Percentiles rank a stretch among this genome's conserved stretches.
Evolutionary conservation across 1,140 invertebrate species (phyloP).

Genomic region (Calephelis nemesis): DNA sequence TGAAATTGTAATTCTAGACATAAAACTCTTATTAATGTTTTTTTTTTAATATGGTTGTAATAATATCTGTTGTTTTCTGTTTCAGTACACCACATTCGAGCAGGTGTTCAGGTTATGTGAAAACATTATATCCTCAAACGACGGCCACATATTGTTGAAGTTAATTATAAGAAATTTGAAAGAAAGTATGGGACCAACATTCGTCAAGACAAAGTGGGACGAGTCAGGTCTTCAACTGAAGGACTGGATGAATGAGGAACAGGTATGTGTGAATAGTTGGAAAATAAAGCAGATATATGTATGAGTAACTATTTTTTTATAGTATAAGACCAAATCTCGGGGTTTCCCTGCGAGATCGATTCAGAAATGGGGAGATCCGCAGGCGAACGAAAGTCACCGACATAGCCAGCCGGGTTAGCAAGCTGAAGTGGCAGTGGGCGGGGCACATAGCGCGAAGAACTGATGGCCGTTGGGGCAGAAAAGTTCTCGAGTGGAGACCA

Average conservation of each 20-base stretch:
- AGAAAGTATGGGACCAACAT: slow-evolving; percentile 79
- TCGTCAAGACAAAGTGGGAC: slow-evolving; percentile 80
- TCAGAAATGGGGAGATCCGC: too few species aligned
- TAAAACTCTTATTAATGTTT: background rate
- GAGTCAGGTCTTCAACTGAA: slow-evolving; percentile 79
- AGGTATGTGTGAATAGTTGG: slow-evolving; percentile 47
- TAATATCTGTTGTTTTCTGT: slow-evolving; percentile 31
- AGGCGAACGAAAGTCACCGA: too few species aligned
- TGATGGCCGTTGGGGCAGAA: too few species aligned
- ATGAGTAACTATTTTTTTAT: background rate
- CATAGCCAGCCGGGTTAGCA: too few species aligned
- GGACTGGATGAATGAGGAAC: slow-evolving; percentile 78
- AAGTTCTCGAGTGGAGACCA: too few species aligned
- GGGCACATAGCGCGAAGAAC: too few species aligned
- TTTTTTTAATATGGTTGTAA: background rate
- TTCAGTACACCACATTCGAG: slow-evolving; percentile 62
- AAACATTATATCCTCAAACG: slow-evolving; percentile 49
- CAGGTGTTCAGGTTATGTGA: slow-evolving; percentile 53
- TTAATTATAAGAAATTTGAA: slow-evolving; percentile 77
- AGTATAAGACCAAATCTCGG: too few species aligned
- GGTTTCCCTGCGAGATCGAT: too few species aligned
- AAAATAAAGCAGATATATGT: too few species aligned
- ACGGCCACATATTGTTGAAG: slow-evolving; percentile 77
- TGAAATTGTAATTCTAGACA: too few species aligned
- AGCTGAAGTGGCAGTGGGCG: too few species aligned